These are phyloP conservation scores for Sardina pilchardus DNA, from an alignment of 2,113 vertebrate species.

Conservation along the genomic window DNA sequence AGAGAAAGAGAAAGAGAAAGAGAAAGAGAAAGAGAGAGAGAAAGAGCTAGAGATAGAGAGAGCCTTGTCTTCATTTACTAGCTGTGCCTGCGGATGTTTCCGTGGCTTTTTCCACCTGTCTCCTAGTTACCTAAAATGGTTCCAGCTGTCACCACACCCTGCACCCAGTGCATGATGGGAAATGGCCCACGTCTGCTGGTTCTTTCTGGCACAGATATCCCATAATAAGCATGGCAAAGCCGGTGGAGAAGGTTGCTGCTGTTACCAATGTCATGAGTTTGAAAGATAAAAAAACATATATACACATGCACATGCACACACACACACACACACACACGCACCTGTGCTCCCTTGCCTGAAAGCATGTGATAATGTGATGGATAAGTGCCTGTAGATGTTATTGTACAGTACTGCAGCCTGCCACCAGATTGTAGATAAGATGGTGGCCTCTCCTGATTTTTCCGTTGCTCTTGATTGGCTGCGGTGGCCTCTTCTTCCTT, in stretches of 20 bases:
- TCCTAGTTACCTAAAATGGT: background rate
- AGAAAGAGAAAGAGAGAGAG: background rate
- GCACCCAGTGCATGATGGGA: background rate
- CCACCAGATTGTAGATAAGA: background rate
- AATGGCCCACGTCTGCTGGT: background rate
- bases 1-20: background rate
- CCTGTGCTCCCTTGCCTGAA: background rate
- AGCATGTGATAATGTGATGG: background rate
- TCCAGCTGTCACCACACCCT: background rate
- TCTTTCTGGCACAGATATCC: background rate
- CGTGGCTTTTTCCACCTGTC: background rate
- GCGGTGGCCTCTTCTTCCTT: background rate
- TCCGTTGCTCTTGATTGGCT: background rate
- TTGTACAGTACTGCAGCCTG: background rate
- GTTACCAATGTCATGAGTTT: background rate
- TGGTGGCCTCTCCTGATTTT: background rate
- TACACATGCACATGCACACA: no score
- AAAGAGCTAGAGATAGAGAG: background rate
- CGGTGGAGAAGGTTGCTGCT: no score
- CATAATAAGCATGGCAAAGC: no score
- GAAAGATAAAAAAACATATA: slow-evolving; percentile 31
- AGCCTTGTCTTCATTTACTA: background rate
- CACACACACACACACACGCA: no score
- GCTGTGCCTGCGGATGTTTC: background rate
- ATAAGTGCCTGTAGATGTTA: background rate